phyloP scores from a whole-genome alignment of 2,797 vertebrate genomes.

The Rhinichthys osculus region DNA sequence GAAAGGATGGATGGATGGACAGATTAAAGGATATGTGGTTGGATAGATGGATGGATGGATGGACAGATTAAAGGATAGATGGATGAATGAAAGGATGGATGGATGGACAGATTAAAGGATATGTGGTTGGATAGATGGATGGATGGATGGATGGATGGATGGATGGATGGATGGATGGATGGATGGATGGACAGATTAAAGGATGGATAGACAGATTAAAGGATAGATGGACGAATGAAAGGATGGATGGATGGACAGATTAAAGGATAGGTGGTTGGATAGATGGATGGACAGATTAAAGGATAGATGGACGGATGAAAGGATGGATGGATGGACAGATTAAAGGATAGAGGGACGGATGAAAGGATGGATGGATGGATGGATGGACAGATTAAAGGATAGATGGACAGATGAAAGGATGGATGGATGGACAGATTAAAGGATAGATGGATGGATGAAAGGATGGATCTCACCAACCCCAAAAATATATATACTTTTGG shows the following conservation, averaged over 20 bases:
- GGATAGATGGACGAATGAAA: no score
- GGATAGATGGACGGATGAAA: rapidly evolving
- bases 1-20: rapidly evolving
- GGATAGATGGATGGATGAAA: background rate
- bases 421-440: background rate
- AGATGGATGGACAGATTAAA: rapidly evolving
- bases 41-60: rapidly evolving
- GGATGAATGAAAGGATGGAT: rapidly evolving
- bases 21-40: rapidly evolving
- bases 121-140: rapidly evolving
- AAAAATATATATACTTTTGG: no score
- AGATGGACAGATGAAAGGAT: background rate
- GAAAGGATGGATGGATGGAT: background rate
- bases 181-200: background rate
- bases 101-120: background rate
- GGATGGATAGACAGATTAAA: rapidly evolving
- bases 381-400: background rate
- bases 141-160: no score
- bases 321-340: background rate
- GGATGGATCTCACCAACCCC: no score
- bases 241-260: no score
- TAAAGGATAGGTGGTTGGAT: rapidly evolving
- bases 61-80: rapidly evolving
- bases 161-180: rapidly evolving
- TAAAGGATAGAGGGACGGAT: background rate